These are phyloP conservation scores for Dasypogon diadema DNA, from an alignment of 2,888 invertebrate genomes.

Conservation along the genomic window DNA sequence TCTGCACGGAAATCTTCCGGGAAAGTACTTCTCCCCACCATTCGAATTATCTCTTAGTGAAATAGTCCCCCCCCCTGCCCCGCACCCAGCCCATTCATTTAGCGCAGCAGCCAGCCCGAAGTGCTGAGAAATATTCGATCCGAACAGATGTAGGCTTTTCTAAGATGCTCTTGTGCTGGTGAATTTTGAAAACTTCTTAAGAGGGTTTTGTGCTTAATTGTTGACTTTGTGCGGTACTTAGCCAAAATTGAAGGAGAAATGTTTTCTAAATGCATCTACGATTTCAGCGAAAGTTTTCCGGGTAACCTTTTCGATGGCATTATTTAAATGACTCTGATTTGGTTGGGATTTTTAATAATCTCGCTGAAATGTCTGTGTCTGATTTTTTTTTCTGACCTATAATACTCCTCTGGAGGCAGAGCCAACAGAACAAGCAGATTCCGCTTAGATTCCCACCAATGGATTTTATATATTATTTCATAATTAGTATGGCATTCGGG, in stretches of 20 bases:
- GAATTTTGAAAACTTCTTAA: not conserved
- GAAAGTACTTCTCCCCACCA: not conserved
- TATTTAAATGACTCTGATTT: too few species aligned
- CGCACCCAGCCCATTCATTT: not conserved
- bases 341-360: too few species aligned
- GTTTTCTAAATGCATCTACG: not conserved
- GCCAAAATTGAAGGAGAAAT: not conserved
- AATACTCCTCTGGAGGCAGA: too few species aligned
- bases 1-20: not conserved
- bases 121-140: conserved; percentile 1
- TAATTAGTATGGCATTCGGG: too few species aligned
- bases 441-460: too few species aligned
- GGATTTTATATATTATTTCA: too few species aligned
- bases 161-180: not conserved
- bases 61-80: not conserved
- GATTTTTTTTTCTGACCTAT: too few species aligned
- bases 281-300: too few species aligned
- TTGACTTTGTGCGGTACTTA: not conserved
- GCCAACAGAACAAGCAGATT: too few species aligned
- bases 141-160: conserved; percentile 3
- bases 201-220: not conserved
- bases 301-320: too few species aligned
- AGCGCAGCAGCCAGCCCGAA: not conserved
- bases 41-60: not conserved
- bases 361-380: too few species aligned